Base-by-base conservation (phyloP, 2,888 invertebrate genomes). In the Criorhina ranunculi region DNA sequence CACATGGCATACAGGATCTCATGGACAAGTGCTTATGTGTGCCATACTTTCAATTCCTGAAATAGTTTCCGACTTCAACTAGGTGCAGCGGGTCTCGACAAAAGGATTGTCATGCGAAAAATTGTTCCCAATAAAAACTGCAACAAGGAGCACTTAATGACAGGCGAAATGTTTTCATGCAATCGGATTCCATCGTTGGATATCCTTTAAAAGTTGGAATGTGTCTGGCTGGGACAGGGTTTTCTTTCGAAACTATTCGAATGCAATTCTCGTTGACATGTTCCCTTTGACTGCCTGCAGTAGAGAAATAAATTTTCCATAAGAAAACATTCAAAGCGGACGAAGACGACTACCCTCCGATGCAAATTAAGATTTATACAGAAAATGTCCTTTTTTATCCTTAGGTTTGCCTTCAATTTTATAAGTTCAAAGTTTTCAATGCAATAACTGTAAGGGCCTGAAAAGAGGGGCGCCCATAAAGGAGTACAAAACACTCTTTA, bases 341-440 rank as follows among this genome's bases (percentile, higher is more conserved):
- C 64, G 24, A 35, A 19, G 37, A 57, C 62, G 70, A 67, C 78
- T 4, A 24, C 24, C 24, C 24, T 73, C 51, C 62, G 31, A 85
- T 75, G 85, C 73, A 85, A 85, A 85, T 85, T 85, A 85, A 85
- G 80, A 85, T 85, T 80, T 83, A 83, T 70, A 35, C 15, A 35
- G 15, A 51, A 29, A 40, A 15, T 6, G 12, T 49, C 57, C 17
- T 33, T 60, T 62, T 67, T 53, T 60, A n/a, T 59, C 2, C 42
- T n/a, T 12, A 35, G 5, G n/a, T 9, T 31, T 31, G 35, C 29
- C 64, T 77, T 49, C 53, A 77, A 69, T 70, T 57, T 60, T 59
- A 24, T 24, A 62, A 77, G 59, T 70, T 76, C 75, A 80, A 76
- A 81, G 70, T 78, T 78, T 78, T 55, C 19, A 35, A 55, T 60